Base-by-base conservation (phyloP, 2,888 invertebrate genomes). In the Zeuzera pyrina region DNA sequence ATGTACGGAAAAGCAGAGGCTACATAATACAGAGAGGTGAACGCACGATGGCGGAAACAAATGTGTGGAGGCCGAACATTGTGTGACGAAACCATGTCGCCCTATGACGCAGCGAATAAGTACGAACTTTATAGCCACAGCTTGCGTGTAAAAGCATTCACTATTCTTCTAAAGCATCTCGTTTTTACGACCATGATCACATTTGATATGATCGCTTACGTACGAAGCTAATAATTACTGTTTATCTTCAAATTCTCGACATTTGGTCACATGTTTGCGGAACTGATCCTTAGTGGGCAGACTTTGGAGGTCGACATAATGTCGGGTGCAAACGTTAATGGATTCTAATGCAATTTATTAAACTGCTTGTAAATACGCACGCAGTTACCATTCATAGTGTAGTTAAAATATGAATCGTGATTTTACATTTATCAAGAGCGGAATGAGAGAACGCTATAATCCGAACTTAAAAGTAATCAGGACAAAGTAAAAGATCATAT, bases 1-100 rank as follows among this genome's bases (percentile, higher is more conserved):
- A 7, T 22, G n/a, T 11, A 22, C 11, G 22, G n/a, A 22, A 22
- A 22, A 22, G 11, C n/a, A 22, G 11, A 10, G n/a, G 22, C 22
- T 22, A 7, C 22, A 10, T n/a, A 10, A 10, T 12, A 25, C 12
- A 43, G 37, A 57, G 49, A 76, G 77, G 71, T 77, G 71, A 81
- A 74, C 47, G 77, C 43, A 68, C 76, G 69, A 64, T 66, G 65
- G 66, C 76, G 77, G 78, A 77, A 78, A 64, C 53, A 48, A 54
- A 34, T 40, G 50, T 43, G 45, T 42, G 54, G 62, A 70, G 73
- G 72, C 61, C 72, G 45, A 35, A 42, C 43, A 42, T 38, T 33
- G 35, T 42, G 46, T 71, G 73, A 69, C 63, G 76, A 72, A 77
- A 73, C 57, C 47, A 43, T 49, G 52, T 46, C 47, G 57, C 42